Base-by-base conservation (phyloP, 2,888 invertebrate genomes). In the Liodrosophila aerea region DNA sequence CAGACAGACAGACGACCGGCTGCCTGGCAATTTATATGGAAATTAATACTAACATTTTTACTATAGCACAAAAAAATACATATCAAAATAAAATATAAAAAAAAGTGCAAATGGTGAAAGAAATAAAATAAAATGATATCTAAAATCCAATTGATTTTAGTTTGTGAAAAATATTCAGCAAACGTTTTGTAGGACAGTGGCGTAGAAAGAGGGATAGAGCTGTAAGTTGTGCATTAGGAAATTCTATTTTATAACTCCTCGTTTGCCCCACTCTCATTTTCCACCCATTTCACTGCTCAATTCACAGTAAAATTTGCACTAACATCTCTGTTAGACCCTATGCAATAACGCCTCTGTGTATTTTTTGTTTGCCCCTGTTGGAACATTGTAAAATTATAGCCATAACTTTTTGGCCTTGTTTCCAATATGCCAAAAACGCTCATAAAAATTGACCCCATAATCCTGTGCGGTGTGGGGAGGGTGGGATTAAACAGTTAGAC, bases 1-100 rank as follows among this genome's bases (percentile, higher is more conserved):
- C 30, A 57, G 57, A 39, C 64, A 62, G 22, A 22, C 22, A 4
- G 2, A 5, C 3, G 22, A 22, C 22, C 2, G 22, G 22, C 22
- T 22, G 67, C 44, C 58, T 54, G 70, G 70, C 82, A 78, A 78
- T 78, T 73, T 78, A 81, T 77, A 78, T 78, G 78, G 78, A 78
- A 78, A 78, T 78, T 78, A 78, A 78, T 82, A 78, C 75, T 66
- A 82, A 68, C 73, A 71, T 73, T 77, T 81, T 81, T 75, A 62
- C 77, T 65, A 53, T 40, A 62, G 40, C 43, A 46, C 45, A 62
- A 61, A 49, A 60, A 13, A 12, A 22, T 29, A 27, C 29, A 58
- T 36, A 47, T 36, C 11, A 7, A 37, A n/a, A 44, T 37, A 52
- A 40, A 18, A n/a, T 37, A 31, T 27, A 4, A 41, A 27, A 37